phyloP scores from a whole-genome alignment of 2,888 invertebrate species.

The Abrostola triplasia region DNA sequence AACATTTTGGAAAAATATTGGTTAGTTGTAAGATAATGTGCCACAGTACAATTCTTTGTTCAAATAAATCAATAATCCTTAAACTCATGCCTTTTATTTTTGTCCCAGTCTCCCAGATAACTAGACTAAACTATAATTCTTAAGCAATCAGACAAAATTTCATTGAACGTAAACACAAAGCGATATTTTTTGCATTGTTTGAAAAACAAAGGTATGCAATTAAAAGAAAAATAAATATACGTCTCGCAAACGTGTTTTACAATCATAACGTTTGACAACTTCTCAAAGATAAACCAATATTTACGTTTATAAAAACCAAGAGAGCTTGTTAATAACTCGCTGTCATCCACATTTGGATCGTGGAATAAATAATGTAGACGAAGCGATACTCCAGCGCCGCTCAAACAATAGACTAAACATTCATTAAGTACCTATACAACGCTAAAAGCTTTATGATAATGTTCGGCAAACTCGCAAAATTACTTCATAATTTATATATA shows the following conservation, averaged over 20 bases:
- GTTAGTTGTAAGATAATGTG: conserved; percentile 33
- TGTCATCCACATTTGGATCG: conserved; percentile 40
- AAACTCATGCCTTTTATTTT: not conserved
- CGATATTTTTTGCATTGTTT: not conserved
- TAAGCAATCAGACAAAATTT: not conserved
- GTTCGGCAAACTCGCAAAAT: conserved; percentile 27
- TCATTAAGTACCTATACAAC: conserved; percentile 53
- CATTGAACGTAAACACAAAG: not conserved
- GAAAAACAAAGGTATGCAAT: conserved; percentile 2
- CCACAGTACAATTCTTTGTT: conserved; percentile 10
- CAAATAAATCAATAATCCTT: conserved; percentile 23
- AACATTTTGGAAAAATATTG: not conserved
- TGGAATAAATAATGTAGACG: conserved; percentile 41
- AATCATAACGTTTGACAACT: conserved; percentile 13
- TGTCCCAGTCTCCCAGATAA: not conserved
- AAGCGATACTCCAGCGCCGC: conserved; percentile 49
- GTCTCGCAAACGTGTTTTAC: conserved; percentile 14
- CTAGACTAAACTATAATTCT: not conserved
- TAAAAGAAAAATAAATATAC: conserved; percentile 10
- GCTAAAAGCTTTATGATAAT: conserved; percentile 54
- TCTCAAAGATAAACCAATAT: conserved; percentile 33
- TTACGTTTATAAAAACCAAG: conserved; percentile 33
- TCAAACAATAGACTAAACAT: conserved; percentile 74
- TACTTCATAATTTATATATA: conserved; percentile 24
- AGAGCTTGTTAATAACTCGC: conserved; percentile 35